Evolutionary conservation across 2,113 vertebrate species (phyloP).

Genomic region (Siniperca chuatsi): DNA sequence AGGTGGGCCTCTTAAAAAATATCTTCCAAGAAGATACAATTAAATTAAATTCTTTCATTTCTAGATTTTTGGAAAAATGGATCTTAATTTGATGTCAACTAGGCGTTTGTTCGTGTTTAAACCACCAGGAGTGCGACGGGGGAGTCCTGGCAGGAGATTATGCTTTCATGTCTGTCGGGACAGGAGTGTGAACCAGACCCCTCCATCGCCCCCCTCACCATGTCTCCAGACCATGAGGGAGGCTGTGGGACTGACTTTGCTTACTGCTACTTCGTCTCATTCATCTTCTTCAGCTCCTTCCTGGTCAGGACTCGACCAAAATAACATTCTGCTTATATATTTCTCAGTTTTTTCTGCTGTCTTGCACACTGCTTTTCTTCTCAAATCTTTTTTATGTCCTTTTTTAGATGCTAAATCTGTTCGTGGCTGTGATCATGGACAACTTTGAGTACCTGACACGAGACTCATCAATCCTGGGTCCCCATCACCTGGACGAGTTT

Average conservation of each 20-base stretch:
- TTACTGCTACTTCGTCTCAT: slow-evolving; percentile 98
- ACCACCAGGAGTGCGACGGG: slow-evolving; percentile 94
- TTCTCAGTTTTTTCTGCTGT: background rate
- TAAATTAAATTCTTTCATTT: background rate
- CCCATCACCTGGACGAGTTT: slow-evolving; percentile 98
- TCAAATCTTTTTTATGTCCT: background rate
- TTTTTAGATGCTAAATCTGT: slow-evolving; percentile 96
- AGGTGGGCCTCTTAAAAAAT: slow-evolving; percentile 82
- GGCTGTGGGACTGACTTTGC: slow-evolving; percentile 96
- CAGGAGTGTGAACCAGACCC: slow-evolving; percentile 93
- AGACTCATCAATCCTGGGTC: slow-evolving; percentile 97
- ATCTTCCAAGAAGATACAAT: too few relatives aligned
- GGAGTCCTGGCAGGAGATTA: slow-evolving; percentile 99
- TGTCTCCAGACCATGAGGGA: slow-evolving; percentile 84
- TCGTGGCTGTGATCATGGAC: slow-evolving; percentile 99
- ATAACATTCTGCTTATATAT: too few relatives aligned
- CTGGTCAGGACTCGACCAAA: slow-evolving; percentile 87
- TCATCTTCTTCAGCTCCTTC: slow-evolving; percentile 99
- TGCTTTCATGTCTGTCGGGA: slow-evolving; percentile 95
- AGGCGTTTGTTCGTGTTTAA: slow-evolving; percentile 16
- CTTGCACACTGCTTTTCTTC: background rate
- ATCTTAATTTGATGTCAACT: background rate
- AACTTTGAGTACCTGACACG: slow-evolving; percentile 99
- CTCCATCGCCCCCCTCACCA: slow-evolving; percentile 81
- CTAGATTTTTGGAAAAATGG: background rate